Evolutionary conservation across 2,888 invertebrate genomes (phyloP), one percentile per base, ranked within the genome.

Genomic region (Chromoteleia sp.): DNA sequence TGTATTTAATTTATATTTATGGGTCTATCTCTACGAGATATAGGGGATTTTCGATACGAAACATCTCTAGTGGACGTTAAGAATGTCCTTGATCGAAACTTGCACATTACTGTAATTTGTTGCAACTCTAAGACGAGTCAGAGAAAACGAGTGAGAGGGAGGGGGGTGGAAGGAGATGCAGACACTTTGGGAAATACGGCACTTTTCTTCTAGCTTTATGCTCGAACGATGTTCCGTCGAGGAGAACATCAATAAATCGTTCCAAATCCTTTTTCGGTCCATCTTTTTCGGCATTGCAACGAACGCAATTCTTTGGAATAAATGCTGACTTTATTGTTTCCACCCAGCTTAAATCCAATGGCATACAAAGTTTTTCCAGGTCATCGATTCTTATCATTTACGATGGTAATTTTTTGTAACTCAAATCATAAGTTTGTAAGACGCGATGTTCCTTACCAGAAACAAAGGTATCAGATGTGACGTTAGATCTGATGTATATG

Each of bases 261-360:
- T 33, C 25, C 50, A 65, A 75, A 80, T 74, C 68, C 56, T 63
- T 70, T 65, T 68, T 41, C 50, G 52, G 80, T 58, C 63, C 70
- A 70, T 80, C 80, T 68, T 63, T 58, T 17, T 21, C 50, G 15
- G 12, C 63, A 14, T 63, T 36, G 36, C 59, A 59, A 52, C 8
- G 30, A 43, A 17, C 56, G 65, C 76, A 43, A 48, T 68, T 59
- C 68, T 43, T n/a, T 30, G 5, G 19, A 56, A 63, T 30, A 54
- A 73, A 59, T 67, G 52, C 78, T 52, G 73, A 79, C 73, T 73
- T 78, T 78, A 78, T 78, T 78, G 78, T 78, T 78, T 78, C 58
- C 74, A 48, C 30, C 41, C 33, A 6, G 59, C 29, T 45, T 25
- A 15, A 1, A 41, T 36, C 12, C 43, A 43, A 70, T 56, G 41